Evolutionary conservation across 1,140 invertebrate genomes (phyloP), one percentile per base, ranked within the genome.

Genomic region (Zophobas morio): DNA sequence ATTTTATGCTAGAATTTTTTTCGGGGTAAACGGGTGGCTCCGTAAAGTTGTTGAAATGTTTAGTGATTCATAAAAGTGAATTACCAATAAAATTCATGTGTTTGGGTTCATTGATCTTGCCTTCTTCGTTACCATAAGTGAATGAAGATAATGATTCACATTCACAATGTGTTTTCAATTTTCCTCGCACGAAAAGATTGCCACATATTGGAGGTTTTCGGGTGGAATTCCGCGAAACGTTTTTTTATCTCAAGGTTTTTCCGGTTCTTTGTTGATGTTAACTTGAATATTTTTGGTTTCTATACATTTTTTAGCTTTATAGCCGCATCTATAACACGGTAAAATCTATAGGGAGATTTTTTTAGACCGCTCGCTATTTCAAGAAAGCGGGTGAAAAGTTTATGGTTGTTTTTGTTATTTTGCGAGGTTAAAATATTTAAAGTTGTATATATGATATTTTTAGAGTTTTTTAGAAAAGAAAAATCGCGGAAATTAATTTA

Each of bases 31-130:
- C 6, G 20, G 33, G 34, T 35, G 3, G 34, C 32, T 57, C 8
- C 34, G 54, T 57, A 57, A 57, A 57, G 20, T 35, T 36, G 33
- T 57, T 1, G 34, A 57, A 35, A 35, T 57, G 34, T 57, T 57
- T 35, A 2, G 32, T 57, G 54, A 57, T 34, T 57, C 54, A 20
- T 57, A 57, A 57, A 57, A 57, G 20, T 57, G 33, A 36, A 57
- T 57, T 53, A 57, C 54, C 54, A 33, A 57, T 57, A 57, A 57
- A 57, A 51, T 51, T 57, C 3, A 8, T 57, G 32, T 57, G 42
- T 35, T 53, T 35, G 34, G 8, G 54, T 57, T 57, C 54, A 57
- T 57, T 57, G 54, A 33, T 57, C 54, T 57, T 20, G 49, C n/a
- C 49, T 51, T 51, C 20, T 51, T 51, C 3, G 49, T 51, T 6